Evolutionary conservation across 1,140 invertebrate genomes (phyloP), one percentile per base, ranked within the genome.

Genomic region (Panulirus ornatus): DNA sequence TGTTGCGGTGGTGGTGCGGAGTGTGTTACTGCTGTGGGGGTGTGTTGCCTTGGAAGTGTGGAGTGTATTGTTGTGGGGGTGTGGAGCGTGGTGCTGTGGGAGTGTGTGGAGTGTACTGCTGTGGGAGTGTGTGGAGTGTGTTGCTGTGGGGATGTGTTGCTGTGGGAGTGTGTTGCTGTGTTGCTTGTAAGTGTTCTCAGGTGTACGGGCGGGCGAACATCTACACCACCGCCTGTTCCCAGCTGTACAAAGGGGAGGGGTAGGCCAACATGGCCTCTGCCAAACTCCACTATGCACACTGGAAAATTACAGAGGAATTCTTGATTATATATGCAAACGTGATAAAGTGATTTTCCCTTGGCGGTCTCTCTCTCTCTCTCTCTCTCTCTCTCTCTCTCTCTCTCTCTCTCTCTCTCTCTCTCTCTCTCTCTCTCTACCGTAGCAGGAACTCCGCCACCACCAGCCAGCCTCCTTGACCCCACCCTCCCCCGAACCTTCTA

Each of bases 401-500:
- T 30, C 70, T 71, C 70, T 71, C 70, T 30, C 14, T 71, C 30
- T 71, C 70, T 30, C 70, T 71, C 70, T 71, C 30, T 71, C 30
- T 30, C 70, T 71, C 70, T 30, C 70, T 30, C 30, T 71, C 70
- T 30, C 30, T 71, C 51, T 58, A 9, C 22, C 51, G 9, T 22
- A 0, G n/a, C 19, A 22, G 5, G 27, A 22, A 16, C 70, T 22
- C 22, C 70, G 8, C 30, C n/a, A 8, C 22, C 22, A 22, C n/a
- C 30, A 19, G 19, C 30, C 30, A 2, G 22, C 71, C 36, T 0
- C 71, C 44, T 42, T 38, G 22, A 6, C 0, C n/a, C 14, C 76
- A n/a, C n/a, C n/a, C n/a, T n/a, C n/a, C n/a, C n/a, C n/a, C n/a
- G n/a, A n/a, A n/a, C n/a, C n/a, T n/a, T n/a, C n/a, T n/a, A n/a